These are phyloP conservation scores for Pempheris klunzingeri DNA, from an alignment of 2,797 vertebrate genomes.

Conservation along the genomic window DNA sequence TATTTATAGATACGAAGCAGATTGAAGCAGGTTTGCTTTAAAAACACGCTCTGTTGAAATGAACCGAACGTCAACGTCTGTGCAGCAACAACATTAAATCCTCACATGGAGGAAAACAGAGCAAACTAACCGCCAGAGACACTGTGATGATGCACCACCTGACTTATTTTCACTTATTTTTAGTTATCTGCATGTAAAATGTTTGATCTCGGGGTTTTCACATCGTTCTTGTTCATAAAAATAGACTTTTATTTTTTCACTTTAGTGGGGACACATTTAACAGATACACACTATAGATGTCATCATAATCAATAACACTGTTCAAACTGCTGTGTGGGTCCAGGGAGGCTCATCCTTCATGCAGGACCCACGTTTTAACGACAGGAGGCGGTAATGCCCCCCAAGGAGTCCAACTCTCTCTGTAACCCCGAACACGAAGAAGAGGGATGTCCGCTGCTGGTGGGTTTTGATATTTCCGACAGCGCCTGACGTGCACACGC, in stretches of 20 bases:
- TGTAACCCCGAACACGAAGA: conserved; percentile 15
- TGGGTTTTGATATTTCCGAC: conserved; percentile 27
- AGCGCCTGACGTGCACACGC: conserved; percentile 37
- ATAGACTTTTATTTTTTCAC: not conserved
- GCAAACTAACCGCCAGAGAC: too few species aligned
- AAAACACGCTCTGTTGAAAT: too few species aligned
- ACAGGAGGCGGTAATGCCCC: conserved; percentile 39
- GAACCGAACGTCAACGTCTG: too few species aligned
- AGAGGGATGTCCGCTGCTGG: not conserved
- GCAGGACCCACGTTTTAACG: not conserved
- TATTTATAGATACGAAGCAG: too few species aligned
- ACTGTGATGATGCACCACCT: not conserved
- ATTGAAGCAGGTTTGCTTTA: too few species aligned
- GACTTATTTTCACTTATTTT: too few species aligned
- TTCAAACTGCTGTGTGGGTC: too few species aligned
- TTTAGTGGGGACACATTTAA: not conserved
- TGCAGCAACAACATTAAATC: too few species aligned
- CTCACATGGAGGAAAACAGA: too few species aligned
- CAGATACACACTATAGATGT: too few species aligned
- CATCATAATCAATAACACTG: too few species aligned
- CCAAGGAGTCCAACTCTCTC: not conserved
- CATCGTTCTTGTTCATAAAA: not conserved
- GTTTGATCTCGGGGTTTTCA: not conserved
- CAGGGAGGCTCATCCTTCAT: not conserved
- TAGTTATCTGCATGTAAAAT: not conserved